These are phyloP conservation scores for Eulithis prunata DNA, from an alignment of 2,888 invertebrate genomes.

Conservation along the genomic window DNA sequence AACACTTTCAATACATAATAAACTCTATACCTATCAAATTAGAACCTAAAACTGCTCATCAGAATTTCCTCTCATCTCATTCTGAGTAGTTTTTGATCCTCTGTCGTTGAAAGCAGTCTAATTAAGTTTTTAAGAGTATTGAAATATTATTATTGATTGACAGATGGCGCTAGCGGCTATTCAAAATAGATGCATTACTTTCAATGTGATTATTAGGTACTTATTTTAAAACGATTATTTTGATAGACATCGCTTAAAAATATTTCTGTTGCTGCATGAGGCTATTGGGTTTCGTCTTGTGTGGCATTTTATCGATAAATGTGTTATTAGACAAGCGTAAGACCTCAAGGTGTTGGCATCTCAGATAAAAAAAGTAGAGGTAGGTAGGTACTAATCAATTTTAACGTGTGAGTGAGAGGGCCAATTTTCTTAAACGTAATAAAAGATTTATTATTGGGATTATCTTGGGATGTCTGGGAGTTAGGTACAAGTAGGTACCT, in stretches of 20 bases:
- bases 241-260: slow-evolving; percentile 39
- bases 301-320: slow-evolving; percentile 40
- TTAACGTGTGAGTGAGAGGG: too few species aligned
- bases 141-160: slow-evolving; percentile 79
- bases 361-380: too few species aligned
- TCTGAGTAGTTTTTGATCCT: slow-evolving; percentile 56
- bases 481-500: too few species aligned
- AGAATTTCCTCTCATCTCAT: slow-evolving; percentile 34
- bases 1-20: slow-evolving; percentile 38
- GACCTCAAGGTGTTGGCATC: too few species aligned
- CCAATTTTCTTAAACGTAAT: too few species aligned
- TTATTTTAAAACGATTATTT: slow-evolving; percentile 44
- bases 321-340: not conserved
- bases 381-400: too few species aligned
- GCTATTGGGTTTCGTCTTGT: slow-evolving; percentile 48
- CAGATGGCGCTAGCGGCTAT: slow-evolving; percentile 81
- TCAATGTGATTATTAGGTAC: slow-evolving; percentile 52
- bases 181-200: slow-evolving; percentile 73
- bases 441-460: too few species aligned
- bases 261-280: slow-evolving; percentile 29
- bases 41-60: slow-evolving; percentile 30
- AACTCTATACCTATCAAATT: slow-evolving; percentile 47
- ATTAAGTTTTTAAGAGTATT: slow-evolving; percentile 80
- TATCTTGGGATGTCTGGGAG: too few species aligned
- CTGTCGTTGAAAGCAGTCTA: slow-evolving; percentile 80